Evolutionary conservation across 2,797 vertebrate species (phyloP).

Genomic region (Okamejei kenojei): DNA sequence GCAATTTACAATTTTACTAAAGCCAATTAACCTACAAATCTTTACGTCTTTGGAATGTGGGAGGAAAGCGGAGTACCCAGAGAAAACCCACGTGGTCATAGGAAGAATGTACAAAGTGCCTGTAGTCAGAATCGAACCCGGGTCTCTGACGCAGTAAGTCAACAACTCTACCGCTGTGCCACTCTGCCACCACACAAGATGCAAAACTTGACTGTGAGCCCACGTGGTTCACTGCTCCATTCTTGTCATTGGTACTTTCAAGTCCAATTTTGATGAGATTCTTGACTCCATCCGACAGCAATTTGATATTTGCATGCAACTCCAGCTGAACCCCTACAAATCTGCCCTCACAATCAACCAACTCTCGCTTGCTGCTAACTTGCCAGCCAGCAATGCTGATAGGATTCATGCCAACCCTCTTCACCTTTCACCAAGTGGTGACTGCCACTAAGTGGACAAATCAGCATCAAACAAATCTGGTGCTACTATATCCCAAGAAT

Average conservation of each 20-base stretch:
- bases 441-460: background rate
- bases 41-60: too few relatives aligned
- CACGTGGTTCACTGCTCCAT: background rate
- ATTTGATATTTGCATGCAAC: background rate
- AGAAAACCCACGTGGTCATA: too few relatives aligned
- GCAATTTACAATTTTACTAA: too few relatives aligned
- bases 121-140: too few relatives aligned
- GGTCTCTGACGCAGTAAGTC: too few relatives aligned
- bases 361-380: background rate
- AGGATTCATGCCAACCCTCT: background rate
- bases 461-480: background rate
- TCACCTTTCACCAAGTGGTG: background rate
- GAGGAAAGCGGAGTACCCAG: too few relatives aligned
- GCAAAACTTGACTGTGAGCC: background rate
- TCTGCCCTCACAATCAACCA: background rate
- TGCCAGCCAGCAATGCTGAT: background rate
- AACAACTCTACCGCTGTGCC: too few relatives aligned
- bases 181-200: too few relatives aligned
- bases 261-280: background rate
- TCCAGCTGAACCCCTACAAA: background rate
- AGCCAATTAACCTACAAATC: too few relatives aligned
- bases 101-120: too few relatives aligned
- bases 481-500: background rate
- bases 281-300: background rate
- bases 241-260: background rate